Percentiles rank a stretch among this genome's conserved stretches.
These are phyloP conservation scores for Mythimna ferrago DNA, from an alignment of 2,888 invertebrate genomes.

Conservation along the genomic window DNA sequence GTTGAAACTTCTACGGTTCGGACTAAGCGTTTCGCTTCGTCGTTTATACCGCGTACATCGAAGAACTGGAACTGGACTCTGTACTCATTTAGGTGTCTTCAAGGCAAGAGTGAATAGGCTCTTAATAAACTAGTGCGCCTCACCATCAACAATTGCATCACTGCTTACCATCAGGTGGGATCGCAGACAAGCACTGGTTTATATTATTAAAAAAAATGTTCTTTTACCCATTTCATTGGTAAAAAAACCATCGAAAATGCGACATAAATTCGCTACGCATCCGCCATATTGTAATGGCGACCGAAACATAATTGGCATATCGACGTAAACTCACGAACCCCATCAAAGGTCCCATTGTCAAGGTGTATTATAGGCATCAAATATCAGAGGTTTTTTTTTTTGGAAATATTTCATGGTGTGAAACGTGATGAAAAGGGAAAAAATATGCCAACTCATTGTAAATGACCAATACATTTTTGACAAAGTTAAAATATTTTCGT, in stretches of 20 bases:
- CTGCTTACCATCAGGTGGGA: too few relatives aligned
- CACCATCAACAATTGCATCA: too few relatives aligned
- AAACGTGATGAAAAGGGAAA: constrained; percentile 37
- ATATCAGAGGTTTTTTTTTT: constrained; percentile 25
- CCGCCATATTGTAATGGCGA: constrained; percentile 30
- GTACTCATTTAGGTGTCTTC: too few relatives aligned
- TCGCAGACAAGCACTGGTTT: too few relatives aligned
- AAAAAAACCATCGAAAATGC: neutral
- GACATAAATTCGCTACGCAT: constrained; percentile 21
- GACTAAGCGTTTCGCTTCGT: too few relatives aligned
- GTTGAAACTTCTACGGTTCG: too few relatives aligned
- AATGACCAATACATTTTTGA: neutral
- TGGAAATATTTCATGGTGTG: constrained; percentile 7
- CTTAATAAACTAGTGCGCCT: too few relatives aligned
- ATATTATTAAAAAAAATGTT: too few relatives aligned
- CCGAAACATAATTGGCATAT: constrained; percentile 50
- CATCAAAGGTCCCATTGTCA: constrained; percentile 51
- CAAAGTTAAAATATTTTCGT: neutral
- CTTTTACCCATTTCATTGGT: too few relatives aligned
- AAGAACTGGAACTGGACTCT: too few relatives aligned
- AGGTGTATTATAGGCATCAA: constrained; percentile 32
- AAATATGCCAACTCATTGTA: constrained; percentile 15
- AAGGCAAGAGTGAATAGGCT: too few relatives aligned
- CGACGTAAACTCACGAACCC: constrained; percentile 50
- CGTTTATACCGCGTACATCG: too few relatives aligned